These are phyloP conservation scores for Drepanosiphum platanoidis DNA, from an alignment of 2,888 invertebrate genomes.

Conservation along the genomic window DNA sequence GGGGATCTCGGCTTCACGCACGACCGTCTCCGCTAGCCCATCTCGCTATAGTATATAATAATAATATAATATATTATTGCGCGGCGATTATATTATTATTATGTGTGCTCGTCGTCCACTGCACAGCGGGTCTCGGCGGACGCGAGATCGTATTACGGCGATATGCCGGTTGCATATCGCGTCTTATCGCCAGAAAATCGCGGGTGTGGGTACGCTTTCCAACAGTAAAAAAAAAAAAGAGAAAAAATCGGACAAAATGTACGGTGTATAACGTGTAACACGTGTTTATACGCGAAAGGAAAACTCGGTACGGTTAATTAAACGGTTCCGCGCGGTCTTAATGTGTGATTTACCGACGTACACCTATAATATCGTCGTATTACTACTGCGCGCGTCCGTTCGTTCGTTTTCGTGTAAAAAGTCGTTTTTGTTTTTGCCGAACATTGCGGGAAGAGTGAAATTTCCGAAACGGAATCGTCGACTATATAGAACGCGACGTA, in stretches of 20 bases:
- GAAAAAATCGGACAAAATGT: not conserved
- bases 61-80: slow-evolving; percentile 1
- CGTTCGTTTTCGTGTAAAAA: not conserved
- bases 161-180: slow-evolving; percentile 2
- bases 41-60: slow-evolving; percentile 2
- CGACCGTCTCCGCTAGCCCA: slow-evolving; percentile 25
- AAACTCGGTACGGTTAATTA: not conserved
- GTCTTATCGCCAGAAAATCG: slow-evolving; percentile 1
- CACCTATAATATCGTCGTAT: not conserved
- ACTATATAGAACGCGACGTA: too few relatives aligned
- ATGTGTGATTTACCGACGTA: not conserved
- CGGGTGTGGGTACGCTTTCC: slow-evolving; percentile 36
- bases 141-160: not conserved
- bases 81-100: too few relatives aligned
- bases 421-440: not conserved
- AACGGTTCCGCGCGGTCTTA: not conserved
- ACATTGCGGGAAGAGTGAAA: slow-evolving; percentile 19
- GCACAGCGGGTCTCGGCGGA: not conserved
- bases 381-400: not conserved
- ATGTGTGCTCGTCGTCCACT: not conserved
- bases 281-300: not conserved
- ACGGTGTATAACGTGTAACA: not conserved
- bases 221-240: not conserved
- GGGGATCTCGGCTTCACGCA: slow-evolving; percentile 42
- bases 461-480: not conserved